A percentile compares a stretch with the other conserved stretches of the same genome.
Conservation (phyloP, 30 jellyfish, hydroid and myxozoan genomes). For the Phacellophora camtschatica region DNA sequence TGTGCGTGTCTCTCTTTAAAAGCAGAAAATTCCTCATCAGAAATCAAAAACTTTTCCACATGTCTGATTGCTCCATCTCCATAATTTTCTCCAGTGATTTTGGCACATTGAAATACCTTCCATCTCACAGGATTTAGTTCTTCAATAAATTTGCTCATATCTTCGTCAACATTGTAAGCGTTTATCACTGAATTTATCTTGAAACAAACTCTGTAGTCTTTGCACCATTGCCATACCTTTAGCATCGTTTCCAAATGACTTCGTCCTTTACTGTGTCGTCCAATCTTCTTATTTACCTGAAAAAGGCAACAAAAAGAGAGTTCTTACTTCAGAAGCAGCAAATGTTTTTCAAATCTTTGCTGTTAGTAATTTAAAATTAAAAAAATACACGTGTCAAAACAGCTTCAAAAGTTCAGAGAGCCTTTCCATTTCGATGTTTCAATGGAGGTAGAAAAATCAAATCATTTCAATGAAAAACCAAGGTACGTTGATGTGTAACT, state of each 20-base stretch:
- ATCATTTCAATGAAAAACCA: too few species aligned
- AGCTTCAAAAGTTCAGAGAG: too few species aligned
- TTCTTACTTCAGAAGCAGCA: not conserved
- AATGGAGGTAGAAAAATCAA: too few species aligned
- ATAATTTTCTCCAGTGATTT: constrained; percentile 51
- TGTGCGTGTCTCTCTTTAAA: constrained; percentile 57
- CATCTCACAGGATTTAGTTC: constrained; percentile 64
- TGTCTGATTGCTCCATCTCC: constrained; percentile 68
- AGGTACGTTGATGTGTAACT: too few species aligned
- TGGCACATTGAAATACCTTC: constrained; percentile 72
- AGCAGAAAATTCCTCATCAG: constrained; percentile 47
- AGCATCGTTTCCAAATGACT: constrained; percentile 60
- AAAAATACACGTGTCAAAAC: too few species aligned
- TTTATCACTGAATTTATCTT: constrained; percentile 66
- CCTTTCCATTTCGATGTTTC: too few species aligned
- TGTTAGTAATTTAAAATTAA: not conserved
- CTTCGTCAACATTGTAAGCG: constrained; percentile 63
- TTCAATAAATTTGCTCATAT: constrained; percentile 45
- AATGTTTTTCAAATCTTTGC: not conserved
- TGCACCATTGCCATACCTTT: constrained; percentile 61
- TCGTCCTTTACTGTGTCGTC: constrained; percentile 54
- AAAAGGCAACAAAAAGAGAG: not conserved
- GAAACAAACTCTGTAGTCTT: constrained; percentile 27
- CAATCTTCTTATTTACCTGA: constrained; percentile 63
- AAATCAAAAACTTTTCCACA: constrained; percentile 58